Evolutionary conservation across 2,888 invertebrate species (phyloP).

Genomic region (Lithophane socia): DNA sequence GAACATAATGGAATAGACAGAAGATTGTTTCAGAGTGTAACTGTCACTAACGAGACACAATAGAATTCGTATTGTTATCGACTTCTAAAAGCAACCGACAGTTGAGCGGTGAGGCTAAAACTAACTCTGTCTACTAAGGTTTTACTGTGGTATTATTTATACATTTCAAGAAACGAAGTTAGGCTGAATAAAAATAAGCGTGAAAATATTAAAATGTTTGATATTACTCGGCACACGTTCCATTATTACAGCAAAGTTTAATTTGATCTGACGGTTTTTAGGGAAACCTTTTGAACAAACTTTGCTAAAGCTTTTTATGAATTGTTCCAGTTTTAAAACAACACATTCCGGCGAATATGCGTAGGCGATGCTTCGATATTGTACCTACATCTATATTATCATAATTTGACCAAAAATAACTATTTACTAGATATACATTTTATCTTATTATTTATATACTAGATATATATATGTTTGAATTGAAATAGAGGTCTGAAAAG

Average conservation of each 20-base stretch:
- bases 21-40: background rate
- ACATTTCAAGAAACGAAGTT: background rate
- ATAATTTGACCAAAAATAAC: background rate
- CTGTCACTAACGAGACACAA: too few species aligned
- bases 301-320: constrained; percentile 38
- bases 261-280: constrained; percentile 35
- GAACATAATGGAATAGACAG: background rate
- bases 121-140: background rate
- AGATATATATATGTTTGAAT: background rate
- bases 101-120: background rate
- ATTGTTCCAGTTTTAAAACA: constrained; percentile 36
- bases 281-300: constrained; percentile 33
- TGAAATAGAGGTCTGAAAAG: background rate
- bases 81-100: too few species aligned
- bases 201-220: constrained; percentile 31
- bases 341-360: background rate
- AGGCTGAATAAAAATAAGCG: background rate
- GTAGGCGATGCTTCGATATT: background rate
- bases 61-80: too few species aligned
- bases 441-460: too few species aligned
- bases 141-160: background rate
- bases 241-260: constrained; percentile 43
- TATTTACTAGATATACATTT: background rate
- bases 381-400: background rate
- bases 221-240: constrained; percentile 43